Conservation (phyloP, 2,797 vertebrate genomes). For the Delichon dasypus region DNA sequence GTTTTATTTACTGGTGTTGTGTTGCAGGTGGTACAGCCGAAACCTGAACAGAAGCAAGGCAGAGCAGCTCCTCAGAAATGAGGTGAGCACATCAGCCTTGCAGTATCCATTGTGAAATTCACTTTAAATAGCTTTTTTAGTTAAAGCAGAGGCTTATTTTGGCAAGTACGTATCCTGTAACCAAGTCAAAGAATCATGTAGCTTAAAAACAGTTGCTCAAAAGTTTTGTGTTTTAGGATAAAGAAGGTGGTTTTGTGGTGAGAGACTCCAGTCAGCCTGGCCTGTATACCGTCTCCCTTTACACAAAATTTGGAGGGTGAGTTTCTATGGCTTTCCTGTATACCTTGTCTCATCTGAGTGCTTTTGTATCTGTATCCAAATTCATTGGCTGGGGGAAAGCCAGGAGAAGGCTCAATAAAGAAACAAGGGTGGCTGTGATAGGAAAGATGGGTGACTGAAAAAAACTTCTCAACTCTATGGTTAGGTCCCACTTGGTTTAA, state of each 20-base stretch:
- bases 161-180: not conserved
- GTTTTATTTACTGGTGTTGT: not conserved
- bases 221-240: constrained; percentile 82
- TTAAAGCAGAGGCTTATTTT: not conserved
- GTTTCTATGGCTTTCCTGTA: constrained; percentile 25
- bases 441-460: not conserved
- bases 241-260: constrained; percentile 93
- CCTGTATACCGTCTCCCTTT: constrained; percentile 89
- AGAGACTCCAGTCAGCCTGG: constrained; percentile 88
- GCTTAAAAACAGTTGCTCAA: not conserved
- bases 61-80: constrained; percentile 88
- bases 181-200: rapidly evolving
- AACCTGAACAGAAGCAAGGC: constrained; percentile 91
- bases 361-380: not conserved
- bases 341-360: not conserved
- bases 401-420: not conserved
- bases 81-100: constrained; percentile 75
- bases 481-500: not conserved
- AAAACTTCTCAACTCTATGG: not conserved
- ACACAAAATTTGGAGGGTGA: constrained; percentile 87
- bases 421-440: not conserved
- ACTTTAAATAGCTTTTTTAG: not conserved
- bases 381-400: not conserved
- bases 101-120: not conserved
- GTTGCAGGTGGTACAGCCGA: constrained; percentile 90